Percentiles rank a stretch among this genome's conserved stretches.
phyloP scores from a whole-genome alignment of 2,113 vertebrate species.

The Pungitius pungitius region DNA sequence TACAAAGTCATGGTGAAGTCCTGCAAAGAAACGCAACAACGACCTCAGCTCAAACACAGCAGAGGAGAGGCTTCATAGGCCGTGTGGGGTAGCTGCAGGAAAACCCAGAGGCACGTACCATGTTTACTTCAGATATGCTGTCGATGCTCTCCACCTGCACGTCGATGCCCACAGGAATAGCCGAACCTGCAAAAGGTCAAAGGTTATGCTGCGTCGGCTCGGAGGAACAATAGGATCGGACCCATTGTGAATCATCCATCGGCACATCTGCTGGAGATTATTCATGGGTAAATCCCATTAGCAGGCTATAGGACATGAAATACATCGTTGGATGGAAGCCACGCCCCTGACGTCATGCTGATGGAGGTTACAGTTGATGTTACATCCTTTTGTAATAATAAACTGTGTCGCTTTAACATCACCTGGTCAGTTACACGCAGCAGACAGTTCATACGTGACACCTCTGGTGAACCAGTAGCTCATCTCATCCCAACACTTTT shows the following conservation, averaged over 20 bases:
- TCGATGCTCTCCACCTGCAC: constrained; percentile 93
- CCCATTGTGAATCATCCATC: constrained; percentile 18
- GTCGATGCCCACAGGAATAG: constrained; percentile 89
- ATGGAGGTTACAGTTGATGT: background rate
- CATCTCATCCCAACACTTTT: background rate
- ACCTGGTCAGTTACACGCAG: background rate
- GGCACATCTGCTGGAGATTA: constrained; percentile 39
- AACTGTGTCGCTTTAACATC: background rate
- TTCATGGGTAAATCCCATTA: constrained; percentile 37
- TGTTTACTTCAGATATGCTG: constrained; percentile 93
- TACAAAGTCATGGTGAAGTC: constrained; percentile 96
- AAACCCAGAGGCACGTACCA: constrained; percentile 80
- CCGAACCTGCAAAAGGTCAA: constrained; percentile 79
- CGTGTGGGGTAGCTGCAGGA: background rate
- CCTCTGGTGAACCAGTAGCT: background rate
- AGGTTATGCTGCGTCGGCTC: constrained; percentile 44
- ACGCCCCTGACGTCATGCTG: background rate
- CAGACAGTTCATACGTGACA: background rate
- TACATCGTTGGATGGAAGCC: constrained; percentile 4
- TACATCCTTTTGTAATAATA: background rate
- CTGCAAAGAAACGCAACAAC: constrained; percentile 66
- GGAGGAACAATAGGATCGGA: constrained; percentile 16
- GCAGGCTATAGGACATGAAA: constrained; percentile 18
- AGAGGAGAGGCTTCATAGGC: background rate
- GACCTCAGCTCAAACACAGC: background rate